Evolutionary conservation across 2,888 invertebrate species (phyloP), one percentile per base, ranked within the genome.

Genomic region (Operophtera brumata): DNA sequence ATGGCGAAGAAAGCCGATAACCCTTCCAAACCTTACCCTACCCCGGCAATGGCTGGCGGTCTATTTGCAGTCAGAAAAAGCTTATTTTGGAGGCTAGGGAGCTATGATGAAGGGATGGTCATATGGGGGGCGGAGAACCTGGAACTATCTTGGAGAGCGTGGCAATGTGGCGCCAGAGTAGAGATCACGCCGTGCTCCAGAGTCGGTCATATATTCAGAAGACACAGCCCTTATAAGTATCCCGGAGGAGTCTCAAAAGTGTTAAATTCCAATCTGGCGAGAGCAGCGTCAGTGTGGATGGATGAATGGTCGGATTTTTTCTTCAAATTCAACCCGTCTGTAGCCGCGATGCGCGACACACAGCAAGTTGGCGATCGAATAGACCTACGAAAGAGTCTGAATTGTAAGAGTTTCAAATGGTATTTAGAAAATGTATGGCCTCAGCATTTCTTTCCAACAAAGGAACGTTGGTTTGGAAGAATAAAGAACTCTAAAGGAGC

Each of bases 41-140:
- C 96, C 0, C 97, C 97, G 0, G 95, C 97, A 0, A 98, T 98
- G 97, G 98, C 98, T 0, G 98, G 98, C 0, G 98, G 98, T 0
- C 86, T 98, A n/a, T 98, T 97, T 78, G 94, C 97, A 0, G 97
- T 98, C 59, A 93, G 96, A 64, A 93, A 93, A 66, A 92, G 94
- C 46, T 95, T 96, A 66, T 98, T 98, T 76, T 96, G 96, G 87
- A 93, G 96, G 61, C 84, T 97, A 11, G 98, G 98, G 0, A 91
- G 92, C 6, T 94, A 94, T 65, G 94, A 94, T 64, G 92, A 93
- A 68, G 90, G 92, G 10, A 94, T 94, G 94, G 92, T 94, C 67
- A 97, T 99, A 57, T 99, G 99, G 99, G 99, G 99, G 4, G 99
- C 98, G 0, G 99, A 99, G 83, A 99, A 99, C 83, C 91, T 99